Base-by-base conservation (phyloP, 1,140 invertebrate genomes). In the Neodiprion lecontei region DNA sequence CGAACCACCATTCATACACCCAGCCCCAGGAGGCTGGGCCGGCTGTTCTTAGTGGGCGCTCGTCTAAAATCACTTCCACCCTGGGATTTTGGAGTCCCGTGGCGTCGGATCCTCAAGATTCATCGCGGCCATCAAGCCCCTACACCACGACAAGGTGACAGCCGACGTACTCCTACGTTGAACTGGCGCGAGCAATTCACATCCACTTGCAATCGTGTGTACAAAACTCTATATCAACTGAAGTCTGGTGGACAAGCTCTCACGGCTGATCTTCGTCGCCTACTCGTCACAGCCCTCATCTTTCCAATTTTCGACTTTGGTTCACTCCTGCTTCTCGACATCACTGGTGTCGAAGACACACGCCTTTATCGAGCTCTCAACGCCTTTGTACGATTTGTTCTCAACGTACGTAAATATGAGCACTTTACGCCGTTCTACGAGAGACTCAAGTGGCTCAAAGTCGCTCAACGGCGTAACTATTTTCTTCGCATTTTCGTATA, bases 171-270 rank as follows among this genome's bases (percentile, higher is more conserved):
- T 21, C 17, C 17, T 21, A 21, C 17, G 17, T 0, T 21, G 17
- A 21, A 21, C 17, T 21, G 17, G 17, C 17, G 17, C 17, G 17
- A 21, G 17, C 17, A 21, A 21, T 0, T 21, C 17, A 21, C 17
- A 21, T 21, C 17, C 17, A 21, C 17, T 21, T 21, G 17, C 17
- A 21, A 21, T 21, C 17, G 17, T 21, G 17, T 21, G 17, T 21
- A 21, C 67, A 68, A 68, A 68, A 10, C 67, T 17, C 67, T 68
- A 17, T 68, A 68, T n/a, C 67, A 68, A 28, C 67, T 68, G 9
- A 68, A 28, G n/a, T 10, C n/a, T 9, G 40, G 40, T n/a, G 9
- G 67, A 17, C 40, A n/a, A 17, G 67, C 68, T 8, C 68, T 69
- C 14, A 11, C 68, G 9, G 1, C 21, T 48, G 68, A 69, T 7